Conservation (phyloP, 2,888 invertebrate genomes). For the Ephialtes manifestator region DNA sequence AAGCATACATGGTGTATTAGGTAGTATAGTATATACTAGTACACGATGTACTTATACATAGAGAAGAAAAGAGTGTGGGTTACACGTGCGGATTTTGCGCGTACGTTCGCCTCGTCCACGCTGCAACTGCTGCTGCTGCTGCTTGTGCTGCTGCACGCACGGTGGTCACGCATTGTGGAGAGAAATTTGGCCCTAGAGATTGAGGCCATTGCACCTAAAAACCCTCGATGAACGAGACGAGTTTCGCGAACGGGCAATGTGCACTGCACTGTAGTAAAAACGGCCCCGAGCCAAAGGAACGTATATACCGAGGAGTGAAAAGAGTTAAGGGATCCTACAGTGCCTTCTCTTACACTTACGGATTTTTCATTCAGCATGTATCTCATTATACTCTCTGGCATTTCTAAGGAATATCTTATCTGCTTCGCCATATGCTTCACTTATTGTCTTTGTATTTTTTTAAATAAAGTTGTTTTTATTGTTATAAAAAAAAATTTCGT, state of each 20-base stretch:
- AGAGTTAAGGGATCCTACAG: slow-evolving; percentile 11
- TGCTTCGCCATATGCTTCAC: no score
- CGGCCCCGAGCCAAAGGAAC: slow-evolving; percentile 48
- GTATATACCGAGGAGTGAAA: slow-evolving; percentile 5
- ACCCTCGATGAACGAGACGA: slow-evolving; percentile 76
- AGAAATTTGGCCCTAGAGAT: slow-evolving; percentile 82
- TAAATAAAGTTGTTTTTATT: no score
- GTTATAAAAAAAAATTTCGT: no score
- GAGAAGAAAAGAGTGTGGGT: slow-evolving; percentile 35
- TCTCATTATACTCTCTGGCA: slow-evolving; percentile 15
- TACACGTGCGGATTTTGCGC: slow-evolving; percentile 64
- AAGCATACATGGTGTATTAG: slow-evolving; percentile 11
- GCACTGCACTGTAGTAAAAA: slow-evolving; percentile 60
- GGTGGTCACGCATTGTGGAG: slow-evolving; percentile 82
- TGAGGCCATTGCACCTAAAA: slow-evolving; percentile 84
- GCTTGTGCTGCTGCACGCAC: slow-evolving; percentile 70
- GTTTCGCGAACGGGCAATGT: slow-evolving; percentile 50
- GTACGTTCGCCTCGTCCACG: slow-evolving; percentile 66
- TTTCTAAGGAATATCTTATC: background rate
- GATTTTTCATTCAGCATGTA: slow-evolving; percentile 28
- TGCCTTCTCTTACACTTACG: slow-evolving; percentile 38
- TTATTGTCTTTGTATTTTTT: no score
- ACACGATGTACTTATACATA: slow-evolving; percentile 44
- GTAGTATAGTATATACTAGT: slow-evolving; percentile 26
- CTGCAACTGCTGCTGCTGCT: slow-evolving; percentile 60